A percentile compares a stretch with the other conserved stretches of the same genome.
Evolutionary conservation across 1,140 invertebrate species (phyloP).

Genomic region (Drosophila bifasciata): DNA sequence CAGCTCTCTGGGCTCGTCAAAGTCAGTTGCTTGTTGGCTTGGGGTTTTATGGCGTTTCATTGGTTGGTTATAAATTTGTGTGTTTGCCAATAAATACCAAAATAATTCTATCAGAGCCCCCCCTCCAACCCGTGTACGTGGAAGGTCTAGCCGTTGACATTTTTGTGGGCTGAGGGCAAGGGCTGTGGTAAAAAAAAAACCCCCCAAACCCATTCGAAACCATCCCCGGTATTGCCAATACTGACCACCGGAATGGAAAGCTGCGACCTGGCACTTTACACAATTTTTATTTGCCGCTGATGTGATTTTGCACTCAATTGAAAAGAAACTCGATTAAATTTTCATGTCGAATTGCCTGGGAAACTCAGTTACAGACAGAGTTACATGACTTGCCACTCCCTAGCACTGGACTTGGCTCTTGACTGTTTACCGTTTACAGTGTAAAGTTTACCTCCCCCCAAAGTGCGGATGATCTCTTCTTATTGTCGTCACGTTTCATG

Average conservation of each 20-base stretch:
- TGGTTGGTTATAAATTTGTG: slow-evolving; percentile 78
- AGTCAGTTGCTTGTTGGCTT: slow-evolving; percentile 30
- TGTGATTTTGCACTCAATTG: slow-evolving; percentile 83
- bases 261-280: slow-evolving; percentile 53
- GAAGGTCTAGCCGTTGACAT: slow-evolving; percentile 61
- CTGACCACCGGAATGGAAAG: slow-evolving; percentile 31
- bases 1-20: slow-evolving; percentile 55
- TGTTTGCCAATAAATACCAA: slow-evolving; percentile 74
- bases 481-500: slow-evolving; percentile 18
- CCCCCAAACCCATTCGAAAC: slow-evolving; percentile 5
- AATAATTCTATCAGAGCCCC: slow-evolving; percentile 54
- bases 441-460: too few relatives aligned
- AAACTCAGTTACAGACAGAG: slow-evolving; percentile 54
- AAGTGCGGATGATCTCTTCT: slow-evolving; percentile 41
- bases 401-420: too few relatives aligned
- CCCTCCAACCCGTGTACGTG: slow-evolving; percentile 28
- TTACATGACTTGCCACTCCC: slow-evolving; percentile 62
- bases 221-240: slow-evolving; percentile 13
- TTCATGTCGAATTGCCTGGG: slow-evolving; percentile 68
- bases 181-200: slow-evolving; percentile 27
- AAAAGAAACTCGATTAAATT: slow-evolving; percentile 76
- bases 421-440: too few relatives aligned
- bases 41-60: slow-evolving; percentile 53
- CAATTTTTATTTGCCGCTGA: slow-evolving; percentile 62
- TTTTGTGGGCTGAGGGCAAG: slow-evolving; percentile 46